Percentiles rank a stretch among this genome's conserved stretches.
Evolutionary conservation across 1,140 invertebrate genomes (phyloP).

Genomic region (Polypedilum vanderplanki): DNA sequence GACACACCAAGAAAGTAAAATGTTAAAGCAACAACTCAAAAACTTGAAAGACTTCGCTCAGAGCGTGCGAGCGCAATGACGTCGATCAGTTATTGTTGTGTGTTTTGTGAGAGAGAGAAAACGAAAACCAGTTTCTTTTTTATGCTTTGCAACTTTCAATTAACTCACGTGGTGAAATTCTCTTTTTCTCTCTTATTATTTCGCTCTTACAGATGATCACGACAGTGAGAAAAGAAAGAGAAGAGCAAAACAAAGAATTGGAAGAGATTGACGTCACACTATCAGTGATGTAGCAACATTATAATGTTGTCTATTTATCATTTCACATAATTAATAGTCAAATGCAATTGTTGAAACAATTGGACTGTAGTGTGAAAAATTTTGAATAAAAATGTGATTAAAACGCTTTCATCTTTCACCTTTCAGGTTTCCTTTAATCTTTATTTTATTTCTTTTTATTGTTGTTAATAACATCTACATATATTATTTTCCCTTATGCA

Average conservation of each 20-base stretch:
- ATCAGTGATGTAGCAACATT: background rate
- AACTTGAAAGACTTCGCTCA: background rate
- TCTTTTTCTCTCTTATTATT: background rate
- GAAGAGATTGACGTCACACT: background rate
- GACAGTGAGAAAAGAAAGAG: background rate
- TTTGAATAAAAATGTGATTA: background rate
- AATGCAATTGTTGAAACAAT: background rate
- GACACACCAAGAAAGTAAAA: background rate
- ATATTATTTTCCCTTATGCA: background rate
- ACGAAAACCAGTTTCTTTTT: background rate
- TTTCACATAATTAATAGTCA: background rate
- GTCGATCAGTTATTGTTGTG: background rate
- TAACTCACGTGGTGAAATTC: background rate
- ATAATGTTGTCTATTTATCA: too few species aligned
- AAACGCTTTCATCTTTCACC: background rate
- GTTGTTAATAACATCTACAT: background rate
- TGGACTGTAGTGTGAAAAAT: background rate
- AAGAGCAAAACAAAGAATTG: background rate
- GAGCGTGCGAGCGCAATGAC: background rate
- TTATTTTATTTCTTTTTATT: background rate
- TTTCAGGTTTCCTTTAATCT: background rate
- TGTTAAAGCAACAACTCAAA: background rate
- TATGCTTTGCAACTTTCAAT: background rate
- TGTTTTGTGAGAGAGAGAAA: background rate
- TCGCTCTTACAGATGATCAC: background rate